These are phyloP conservation scores for Drosophila arizonae DNA, from an alignment of 1,140 invertebrate species.

Conservation along the genomic window DNA sequence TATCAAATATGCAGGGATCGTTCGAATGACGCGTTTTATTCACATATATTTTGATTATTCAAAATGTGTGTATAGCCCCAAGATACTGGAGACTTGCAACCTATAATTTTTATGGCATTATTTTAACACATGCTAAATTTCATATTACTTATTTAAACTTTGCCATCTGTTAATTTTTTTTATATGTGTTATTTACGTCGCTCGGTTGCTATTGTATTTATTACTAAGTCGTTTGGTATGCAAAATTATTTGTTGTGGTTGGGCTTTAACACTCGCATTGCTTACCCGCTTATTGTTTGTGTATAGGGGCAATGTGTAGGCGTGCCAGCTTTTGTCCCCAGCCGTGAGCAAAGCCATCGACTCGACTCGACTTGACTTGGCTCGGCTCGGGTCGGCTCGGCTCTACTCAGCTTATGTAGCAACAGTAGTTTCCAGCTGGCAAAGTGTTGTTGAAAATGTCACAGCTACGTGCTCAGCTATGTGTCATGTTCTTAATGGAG, in stretches of 20 bases:
- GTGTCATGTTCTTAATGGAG: slow-evolving; percentile 66
- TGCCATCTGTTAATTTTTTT: slow-evolving; percentile 10
- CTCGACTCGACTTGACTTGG: slow-evolving; percentile 4
- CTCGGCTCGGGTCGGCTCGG: slow-evolving; percentile 4
- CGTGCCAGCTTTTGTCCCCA: slow-evolving; percentile 50
- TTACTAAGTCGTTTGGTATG: slow-evolving; percentile 68
- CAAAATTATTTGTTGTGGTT: slow-evolving; percentile 47
- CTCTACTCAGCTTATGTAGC: slow-evolving; percentile 12
- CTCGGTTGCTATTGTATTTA: slow-evolving; percentile 30
- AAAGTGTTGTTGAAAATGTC: slow-evolving; percentile 34
- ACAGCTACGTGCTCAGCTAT: slow-evolving; percentile 66
- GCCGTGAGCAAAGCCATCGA: slow-evolving; percentile 10
- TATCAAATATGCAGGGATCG: neutral
- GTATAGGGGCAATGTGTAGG: slow-evolving; percentile 31
- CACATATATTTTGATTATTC: neutral
- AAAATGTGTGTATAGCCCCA: too few species aligned
- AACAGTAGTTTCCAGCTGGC: slow-evolving; percentile 15
- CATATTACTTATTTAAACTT: slow-evolving; percentile 7
- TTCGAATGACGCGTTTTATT: neutral
- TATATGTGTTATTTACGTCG: slow-evolving; percentile 30
- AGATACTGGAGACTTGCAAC: too few species aligned
- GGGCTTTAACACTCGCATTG: slow-evolving; percentile 17
- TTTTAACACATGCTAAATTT: slow-evolving; percentile 1
- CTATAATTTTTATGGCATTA: neutral
- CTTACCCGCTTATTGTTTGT: slow-evolving; percentile 39